Evolutionary conservation across 2,113 vertebrate genomes (phyloP).

Genomic region (Anhinga rufa): DNA sequence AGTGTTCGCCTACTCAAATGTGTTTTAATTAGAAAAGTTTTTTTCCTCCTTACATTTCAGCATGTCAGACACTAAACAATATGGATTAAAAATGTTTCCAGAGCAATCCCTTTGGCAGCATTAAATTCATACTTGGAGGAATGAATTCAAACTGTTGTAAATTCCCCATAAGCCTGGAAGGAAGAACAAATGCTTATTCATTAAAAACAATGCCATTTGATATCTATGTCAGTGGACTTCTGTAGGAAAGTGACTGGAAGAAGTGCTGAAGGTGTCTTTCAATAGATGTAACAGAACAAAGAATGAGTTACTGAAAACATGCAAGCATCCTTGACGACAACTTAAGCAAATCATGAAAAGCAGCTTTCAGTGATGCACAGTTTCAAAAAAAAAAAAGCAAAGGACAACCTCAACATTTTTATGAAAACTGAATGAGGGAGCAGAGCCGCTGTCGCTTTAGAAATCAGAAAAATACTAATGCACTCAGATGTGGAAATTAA

Average conservation of each 20-base stretch:
- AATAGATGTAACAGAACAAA: not conserved
- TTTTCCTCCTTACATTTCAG: not conserved
- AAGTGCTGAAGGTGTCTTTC: not conserved
- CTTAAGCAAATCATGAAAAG: not conserved
- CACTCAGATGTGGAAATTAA: not conserved
- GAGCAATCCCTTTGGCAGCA: not conserved
- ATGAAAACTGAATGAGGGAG: not conserved
- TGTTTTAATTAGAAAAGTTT: not conserved
- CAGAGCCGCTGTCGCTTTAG: not conserved
- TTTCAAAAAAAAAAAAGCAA: not conserved
- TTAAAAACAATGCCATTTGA: slow-evolving; percentile 3
- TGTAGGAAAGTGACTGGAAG: not conserved
- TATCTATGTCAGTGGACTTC: not conserved
- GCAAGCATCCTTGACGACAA: not conserved
- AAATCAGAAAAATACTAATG: not conserved
- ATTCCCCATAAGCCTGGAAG: not conserved
- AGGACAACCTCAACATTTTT: not conserved
- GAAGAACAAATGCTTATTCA: not conserved
- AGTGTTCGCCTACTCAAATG: not conserved
- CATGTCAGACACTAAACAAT: not conserved
- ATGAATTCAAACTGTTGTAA: not conserved
- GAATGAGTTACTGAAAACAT: not conserved
- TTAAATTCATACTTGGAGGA: not conserved
- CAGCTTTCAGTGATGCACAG: not conserved
- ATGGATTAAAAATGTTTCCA: not conserved